Percentiles rank a stretch among this genome's conserved stretches.
These are phyloP conservation scores for Mizuhopecten yessoensis DNA, from an alignment of 1,140 invertebrate species.

Conservation along the genomic window DNA sequence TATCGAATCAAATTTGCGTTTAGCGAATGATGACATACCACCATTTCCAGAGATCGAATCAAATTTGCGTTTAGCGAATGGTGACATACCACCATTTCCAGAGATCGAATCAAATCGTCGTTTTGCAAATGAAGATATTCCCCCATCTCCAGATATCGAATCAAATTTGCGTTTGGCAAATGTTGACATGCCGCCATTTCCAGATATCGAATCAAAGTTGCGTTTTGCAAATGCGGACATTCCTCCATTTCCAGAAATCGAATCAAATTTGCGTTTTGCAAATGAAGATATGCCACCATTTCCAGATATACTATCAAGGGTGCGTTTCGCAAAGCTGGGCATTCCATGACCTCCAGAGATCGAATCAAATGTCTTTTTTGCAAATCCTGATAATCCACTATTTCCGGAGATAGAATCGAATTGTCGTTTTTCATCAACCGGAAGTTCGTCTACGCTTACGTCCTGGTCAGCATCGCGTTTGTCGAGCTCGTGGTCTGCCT, in stretches of 20 bases:
- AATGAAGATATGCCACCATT: neutral
- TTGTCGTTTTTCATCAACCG: neutral
- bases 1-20: slow-evolving; percentile 48
- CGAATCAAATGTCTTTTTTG: neutral
- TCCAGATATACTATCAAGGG: neutral
- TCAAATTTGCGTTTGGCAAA: slow-evolving; percentile 53
- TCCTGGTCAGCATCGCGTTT: neutral
- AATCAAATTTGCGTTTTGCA: slow-evolving; percentile 38
- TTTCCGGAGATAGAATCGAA: neutral
- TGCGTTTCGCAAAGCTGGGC: neutral
- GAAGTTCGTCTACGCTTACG: neutral
- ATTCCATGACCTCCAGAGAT: neutral
- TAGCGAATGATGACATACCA: slow-evolving; percentile 22
- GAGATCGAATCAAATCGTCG: neutral
- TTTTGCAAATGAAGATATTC: slow-evolving; percentile 44
- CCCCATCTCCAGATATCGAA: slow-evolving; percentile 12
- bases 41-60: slow-evolving; percentile 41
- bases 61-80: slow-evolving; percentile 36
- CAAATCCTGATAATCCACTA: neutral
- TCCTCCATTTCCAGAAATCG: neutral
- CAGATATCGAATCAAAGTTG: slow-evolving; percentile 44
- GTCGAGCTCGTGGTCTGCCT: neutral
- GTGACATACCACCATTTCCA: neutral
- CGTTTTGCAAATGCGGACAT: slow-evolving; percentile 43
- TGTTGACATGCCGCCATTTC: neutral